A percentile compares a stretch with the other conserved stretches of the same genome.
phyloP scores from a whole-genome alignment of 1,140 invertebrate genomes.

The Apis dorsata region DNA sequence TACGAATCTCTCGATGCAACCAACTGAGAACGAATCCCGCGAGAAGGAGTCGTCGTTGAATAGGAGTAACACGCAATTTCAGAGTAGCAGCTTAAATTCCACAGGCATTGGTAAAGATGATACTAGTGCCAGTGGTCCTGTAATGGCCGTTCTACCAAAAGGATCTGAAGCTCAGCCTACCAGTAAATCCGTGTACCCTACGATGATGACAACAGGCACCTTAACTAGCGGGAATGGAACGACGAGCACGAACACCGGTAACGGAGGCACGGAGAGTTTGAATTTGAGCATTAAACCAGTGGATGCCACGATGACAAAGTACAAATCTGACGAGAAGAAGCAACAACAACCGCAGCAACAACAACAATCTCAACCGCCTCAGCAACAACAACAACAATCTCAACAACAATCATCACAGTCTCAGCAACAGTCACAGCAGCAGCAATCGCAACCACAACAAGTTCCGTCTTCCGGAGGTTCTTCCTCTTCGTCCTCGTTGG shows the following conservation, averaged over 20 bases:
- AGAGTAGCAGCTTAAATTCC: constrained; percentile 40
- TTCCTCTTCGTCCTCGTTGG: constrained; percentile 24
- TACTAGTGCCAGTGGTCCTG: constrained; percentile 33
- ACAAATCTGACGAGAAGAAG: constrained; percentile 72
- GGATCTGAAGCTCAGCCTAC: constrained; percentile 43
- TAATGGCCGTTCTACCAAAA: constrained; percentile 60
- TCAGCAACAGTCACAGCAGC: constrained; percentile 30
- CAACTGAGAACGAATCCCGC: constrained; percentile 62
- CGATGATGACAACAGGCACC: constrained; percentile 41
- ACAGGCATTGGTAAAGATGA: constrained; percentile 59
- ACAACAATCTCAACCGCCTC: not conserved
- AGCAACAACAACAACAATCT: constrained; percentile 6
- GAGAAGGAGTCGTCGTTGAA: constrained; percentile 57
- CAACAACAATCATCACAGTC: constrained; percentile 45
- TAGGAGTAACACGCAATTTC: constrained; percentile 49
- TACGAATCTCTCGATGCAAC: constrained; percentile 77
- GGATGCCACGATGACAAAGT: constrained; percentile 67
- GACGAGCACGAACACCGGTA: constrained; percentile 4
- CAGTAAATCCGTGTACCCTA: constrained; percentile 47
- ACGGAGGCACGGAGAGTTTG: constrained; percentile 68
- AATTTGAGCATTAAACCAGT: constrained; percentile 74
- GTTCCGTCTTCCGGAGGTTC: constrained; percentile 33
- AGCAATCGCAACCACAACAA: constrained; percentile 10
- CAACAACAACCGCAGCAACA: constrained; percentile 47
- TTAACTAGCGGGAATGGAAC: constrained; percentile 18